Evolutionary conservation across 2,888 invertebrate genomes (phyloP).

Genomic region (Desoria tigrina): DNA sequence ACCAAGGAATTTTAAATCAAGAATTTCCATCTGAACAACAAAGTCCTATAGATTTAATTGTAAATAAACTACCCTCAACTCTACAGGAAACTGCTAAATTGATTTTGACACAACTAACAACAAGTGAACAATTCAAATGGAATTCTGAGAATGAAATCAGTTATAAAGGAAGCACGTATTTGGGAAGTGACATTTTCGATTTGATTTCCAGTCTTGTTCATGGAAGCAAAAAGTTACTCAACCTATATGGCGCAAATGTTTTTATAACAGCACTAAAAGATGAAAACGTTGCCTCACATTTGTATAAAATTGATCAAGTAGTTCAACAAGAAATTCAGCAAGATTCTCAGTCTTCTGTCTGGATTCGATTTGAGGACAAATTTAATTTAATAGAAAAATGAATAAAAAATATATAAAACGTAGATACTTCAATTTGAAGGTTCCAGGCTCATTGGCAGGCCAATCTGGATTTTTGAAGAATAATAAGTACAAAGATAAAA

Average conservation of each 20-base stretch:
- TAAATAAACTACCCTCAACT: background rate
- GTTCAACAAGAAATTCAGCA: background rate
- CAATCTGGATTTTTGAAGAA: conserved; percentile 1
- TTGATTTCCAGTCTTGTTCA: background rate
- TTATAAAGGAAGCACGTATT: background rate
- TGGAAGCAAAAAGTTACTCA: background rate
- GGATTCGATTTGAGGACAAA: conserved; percentile 1
- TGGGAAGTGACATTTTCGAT: background rate
- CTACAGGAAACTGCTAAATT: background rate
- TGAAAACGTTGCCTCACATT: no score
- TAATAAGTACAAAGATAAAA: conserved; percentile 1
- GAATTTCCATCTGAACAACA: background rate
- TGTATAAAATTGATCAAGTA: background rate
- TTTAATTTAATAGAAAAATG: background rate
- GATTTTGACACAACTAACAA: background rate
- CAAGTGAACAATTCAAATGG: background rate
- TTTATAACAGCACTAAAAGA: no score
- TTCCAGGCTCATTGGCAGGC: background rate
- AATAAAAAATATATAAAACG: conserved; percentile 1
- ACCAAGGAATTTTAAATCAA: background rate
- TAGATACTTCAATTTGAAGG: background rate
- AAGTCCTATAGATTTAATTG: background rate
- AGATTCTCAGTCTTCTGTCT: background rate
- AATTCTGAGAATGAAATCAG: background rate
- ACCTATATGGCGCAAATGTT: background rate